Base-by-base conservation (phyloP, 2,113 vertebrate species). In the Glaucidium brasilianum region DNA sequence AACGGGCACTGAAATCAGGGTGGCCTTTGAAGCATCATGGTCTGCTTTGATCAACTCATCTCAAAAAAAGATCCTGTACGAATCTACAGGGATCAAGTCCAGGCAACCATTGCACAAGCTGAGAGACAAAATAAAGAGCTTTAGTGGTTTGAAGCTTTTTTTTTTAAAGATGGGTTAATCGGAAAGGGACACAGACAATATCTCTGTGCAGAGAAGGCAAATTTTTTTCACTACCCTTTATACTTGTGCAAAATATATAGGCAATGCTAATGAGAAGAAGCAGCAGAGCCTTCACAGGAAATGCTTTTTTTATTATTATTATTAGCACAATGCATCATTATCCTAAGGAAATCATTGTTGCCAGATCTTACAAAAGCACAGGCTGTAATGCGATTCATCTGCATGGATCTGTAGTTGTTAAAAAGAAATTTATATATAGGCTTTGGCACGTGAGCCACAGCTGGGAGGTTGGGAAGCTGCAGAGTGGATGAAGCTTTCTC, bases 321-420 rank as follows among this genome's bases (percentile, higher is more conserved):
- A 37, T 27, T 60, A 92, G 77, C 83, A 96, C 92, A 96, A 96
- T 91, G 91, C 86, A 87, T 93, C 91, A 27, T 97, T 95, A 97
- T 92, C 66, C 83, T 14, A 3, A 94, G 97, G 96, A 97, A 95
- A 67, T 89, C 53, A 47, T 49, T 82, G 88, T 92, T 97, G 92
- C 92, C 95, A 87, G 83, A 6, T 30, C 91, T 85, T 49, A 80
- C 77, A 56, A 23, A 29, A 67, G 88, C 83, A 37, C 52, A 37
- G 77, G 22, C 86, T 81, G 56, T 26, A 34, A 59, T 34, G 60
- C 6, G 37, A 41, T 78, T 73, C 91, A 85, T 90, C 95, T n/a
- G 11, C 15, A 6, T 20, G 3, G 72, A n/a, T 56, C 60, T 22
- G 26, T 10, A 63, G 45, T 32, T 60, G 71, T 73, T 37, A 7